These are phyloP conservation scores for Pomatostomus ruficeps DNA, from an alignment of 2,113 vertebrate genomes.

Conservation along the genomic window DNA sequence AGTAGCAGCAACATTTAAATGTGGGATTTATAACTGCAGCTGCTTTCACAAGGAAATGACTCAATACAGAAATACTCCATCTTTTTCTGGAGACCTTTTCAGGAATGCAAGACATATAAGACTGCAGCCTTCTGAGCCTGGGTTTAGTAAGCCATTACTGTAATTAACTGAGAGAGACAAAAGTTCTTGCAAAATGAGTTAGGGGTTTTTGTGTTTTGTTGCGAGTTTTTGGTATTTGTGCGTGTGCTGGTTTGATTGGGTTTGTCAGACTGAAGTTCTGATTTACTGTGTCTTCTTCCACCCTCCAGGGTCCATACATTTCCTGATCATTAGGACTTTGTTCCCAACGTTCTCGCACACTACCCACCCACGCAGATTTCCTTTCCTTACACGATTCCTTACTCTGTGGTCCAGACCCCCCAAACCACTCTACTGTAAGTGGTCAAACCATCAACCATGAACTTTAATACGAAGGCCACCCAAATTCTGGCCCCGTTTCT, in stretches of 20 bases:
- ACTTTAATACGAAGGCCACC: rapidly evolving
- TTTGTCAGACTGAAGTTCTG: background rate
- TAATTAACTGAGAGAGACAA: background rate
- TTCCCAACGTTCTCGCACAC: background rate
- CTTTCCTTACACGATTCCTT: rapidly evolving
- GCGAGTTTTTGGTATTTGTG: background rate
- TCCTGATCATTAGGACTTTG: background rate
- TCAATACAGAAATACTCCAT: background rate
- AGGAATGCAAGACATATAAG: background rate
- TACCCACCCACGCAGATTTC: no score
- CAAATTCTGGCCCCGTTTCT: background rate
- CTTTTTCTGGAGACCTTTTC: background rate
- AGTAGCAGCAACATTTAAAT: background rate
- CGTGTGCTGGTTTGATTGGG: background rate
- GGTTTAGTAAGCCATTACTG: background rate
- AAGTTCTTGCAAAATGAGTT: background rate
- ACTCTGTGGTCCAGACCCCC: background rate
- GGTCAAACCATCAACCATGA: background rate
- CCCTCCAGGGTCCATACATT: no score
- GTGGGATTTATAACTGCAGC: background rate
- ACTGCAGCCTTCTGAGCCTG: background rate
- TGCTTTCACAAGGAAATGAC: background rate
- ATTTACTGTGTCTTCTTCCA: background rate
- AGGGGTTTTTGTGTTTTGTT: background rate
- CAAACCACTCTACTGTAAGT: rapidly evolving